Percentiles rank a stretch among this genome's conserved stretches.
phyloP scores from a whole-genome alignment of 1,140 invertebrate species.

The Spodoptera frugiperda region DNA sequence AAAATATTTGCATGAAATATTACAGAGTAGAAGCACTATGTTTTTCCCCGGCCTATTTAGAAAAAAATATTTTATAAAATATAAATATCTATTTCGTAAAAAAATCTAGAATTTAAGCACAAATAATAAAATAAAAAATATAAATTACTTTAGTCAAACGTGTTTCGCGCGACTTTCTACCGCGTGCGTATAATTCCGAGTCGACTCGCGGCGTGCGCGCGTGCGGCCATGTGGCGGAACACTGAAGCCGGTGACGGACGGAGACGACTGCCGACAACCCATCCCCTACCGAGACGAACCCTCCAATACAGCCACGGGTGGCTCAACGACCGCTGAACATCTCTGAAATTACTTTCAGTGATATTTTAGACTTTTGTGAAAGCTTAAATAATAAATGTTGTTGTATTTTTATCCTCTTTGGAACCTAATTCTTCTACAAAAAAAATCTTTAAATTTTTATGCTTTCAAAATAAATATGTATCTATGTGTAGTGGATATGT shows the following conservation, averaged over 20 bases:
- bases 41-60: neutral
- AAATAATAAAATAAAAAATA: conserved; percentile 11
- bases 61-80: neutral
- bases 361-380: too few relatives aligned
- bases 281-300: conserved; percentile 16
- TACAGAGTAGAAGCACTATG: neutral
- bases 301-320: neutral
- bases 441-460: too few relatives aligned
- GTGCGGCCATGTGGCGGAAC: conserved; percentile 51
- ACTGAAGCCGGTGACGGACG: conserved; percentile 43
- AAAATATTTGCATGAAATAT: conserved; percentile 20
- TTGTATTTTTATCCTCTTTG: too few relatives aligned
- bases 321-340: too few relatives aligned
- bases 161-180: conserved; percentile 54
- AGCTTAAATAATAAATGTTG: too few relatives aligned
- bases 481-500: too few relatives aligned
- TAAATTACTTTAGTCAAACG: conserved; percentile 15
- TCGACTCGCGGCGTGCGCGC: conserved; percentile 51
- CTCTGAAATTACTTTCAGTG: neutral
- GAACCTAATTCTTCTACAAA: too few relatives aligned
- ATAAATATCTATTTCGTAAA: neutral
- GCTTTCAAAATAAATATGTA: too few relatives aligned
- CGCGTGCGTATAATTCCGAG: conserved; percentile 46
- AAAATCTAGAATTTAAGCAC: neutral
- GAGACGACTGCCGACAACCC: neutral